These are phyloP conservation scores for Athene noctua DNA, from an alignment of 2,113 vertebrate species.

Conservation along the genomic window DNA sequence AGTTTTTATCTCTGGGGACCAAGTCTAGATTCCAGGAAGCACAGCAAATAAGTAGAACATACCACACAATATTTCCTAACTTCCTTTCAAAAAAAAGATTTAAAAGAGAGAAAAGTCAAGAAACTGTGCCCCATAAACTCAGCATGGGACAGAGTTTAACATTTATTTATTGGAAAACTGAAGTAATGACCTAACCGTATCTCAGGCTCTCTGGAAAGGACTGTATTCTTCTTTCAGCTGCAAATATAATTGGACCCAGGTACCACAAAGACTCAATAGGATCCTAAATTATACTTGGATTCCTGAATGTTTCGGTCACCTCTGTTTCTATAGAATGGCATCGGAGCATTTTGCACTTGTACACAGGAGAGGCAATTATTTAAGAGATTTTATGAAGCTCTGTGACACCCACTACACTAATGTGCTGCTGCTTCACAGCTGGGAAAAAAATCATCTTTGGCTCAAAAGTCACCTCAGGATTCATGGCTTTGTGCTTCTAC, in stretches of 20 bases:
- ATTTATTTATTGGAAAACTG: slow-evolving; percentile 20
- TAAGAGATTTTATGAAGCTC: background rate
- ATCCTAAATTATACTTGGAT: slow-evolving; percentile 21
- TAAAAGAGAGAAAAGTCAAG: background rate
- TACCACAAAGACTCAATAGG: slow-evolving; percentile 47
- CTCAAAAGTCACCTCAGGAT: background rate
- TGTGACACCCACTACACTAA: background rate
- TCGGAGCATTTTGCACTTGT: background rate
- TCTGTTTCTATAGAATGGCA: background rate
- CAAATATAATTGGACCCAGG: slow-evolving; percentile 31
- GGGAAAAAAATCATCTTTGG: background rate
- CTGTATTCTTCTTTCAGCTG: slow-evolving; percentile 6
- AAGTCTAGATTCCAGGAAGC: background rate
- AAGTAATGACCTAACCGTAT: background rate
- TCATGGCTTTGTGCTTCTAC: background rate
- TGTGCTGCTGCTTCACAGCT: background rate
- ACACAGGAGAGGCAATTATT: slow-evolving; percentile 9
- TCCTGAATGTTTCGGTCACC: slow-evolving; percentile 8
- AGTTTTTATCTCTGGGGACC: background rate
- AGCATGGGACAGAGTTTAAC: background rate
- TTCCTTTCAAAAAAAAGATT: background rate
- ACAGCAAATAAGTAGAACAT: slow-evolving; percentile 17
- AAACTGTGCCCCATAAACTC: slow-evolving; percentile 18
- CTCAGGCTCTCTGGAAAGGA: background rate
- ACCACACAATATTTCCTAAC: slow-evolving; percentile 28